Percentiles rank a stretch among this genome's conserved stretches.
These are phyloP conservation scores for Remorina albescens DNA, from an alignment of 2,797 vertebrate genomes.

Conservation along the genomic window DNA sequence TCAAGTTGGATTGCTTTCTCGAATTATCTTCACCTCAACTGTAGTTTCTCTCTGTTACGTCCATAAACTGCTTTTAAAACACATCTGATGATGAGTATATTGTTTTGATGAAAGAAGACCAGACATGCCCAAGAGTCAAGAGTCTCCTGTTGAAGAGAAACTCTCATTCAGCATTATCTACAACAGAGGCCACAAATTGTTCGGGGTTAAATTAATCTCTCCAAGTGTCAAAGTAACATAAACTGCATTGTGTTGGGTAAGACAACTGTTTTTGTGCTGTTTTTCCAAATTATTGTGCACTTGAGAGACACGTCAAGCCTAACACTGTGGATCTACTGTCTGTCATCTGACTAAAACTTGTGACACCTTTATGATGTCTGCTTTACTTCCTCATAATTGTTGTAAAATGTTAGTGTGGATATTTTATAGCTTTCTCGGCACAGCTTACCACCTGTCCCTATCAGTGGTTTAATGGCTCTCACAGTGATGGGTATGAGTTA, in stretches of 20 bases:
- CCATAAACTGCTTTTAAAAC: too few species aligned
- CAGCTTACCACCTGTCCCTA: conserved; percentile 64
- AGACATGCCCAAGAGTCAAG: too few species aligned
- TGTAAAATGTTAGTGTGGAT: conserved; percentile 46
- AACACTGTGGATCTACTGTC: conserved; percentile 12
- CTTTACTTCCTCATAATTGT: conserved; percentile 61
- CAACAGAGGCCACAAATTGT: too few species aligned
- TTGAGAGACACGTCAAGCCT: conserved; percentile 27
- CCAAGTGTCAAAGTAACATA: too few species aligned
- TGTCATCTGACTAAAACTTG: conserved; percentile 13
- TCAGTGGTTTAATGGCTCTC: conserved; percentile 53
- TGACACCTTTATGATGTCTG: conserved; percentile 48
- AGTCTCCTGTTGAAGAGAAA: too few species aligned
- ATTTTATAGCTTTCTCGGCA: conserved; percentile 63
- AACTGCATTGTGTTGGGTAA: not conserved
- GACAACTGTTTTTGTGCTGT: conserved; percentile 16
- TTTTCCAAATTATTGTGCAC: conserved; percentile 27
- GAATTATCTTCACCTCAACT: too few species aligned
- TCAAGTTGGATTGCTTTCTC: too few species aligned
- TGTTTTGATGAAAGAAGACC: too few species aligned
- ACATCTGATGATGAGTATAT: too few species aligned
- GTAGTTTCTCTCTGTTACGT: too few species aligned
- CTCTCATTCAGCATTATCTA: too few species aligned
- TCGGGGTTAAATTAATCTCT: too few species aligned
- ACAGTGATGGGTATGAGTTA: conserved; percentile 65